phyloP scores from a whole-genome alignment of 2,888 invertebrate genomes.

The Tenthredo distinguenda region DNA sequence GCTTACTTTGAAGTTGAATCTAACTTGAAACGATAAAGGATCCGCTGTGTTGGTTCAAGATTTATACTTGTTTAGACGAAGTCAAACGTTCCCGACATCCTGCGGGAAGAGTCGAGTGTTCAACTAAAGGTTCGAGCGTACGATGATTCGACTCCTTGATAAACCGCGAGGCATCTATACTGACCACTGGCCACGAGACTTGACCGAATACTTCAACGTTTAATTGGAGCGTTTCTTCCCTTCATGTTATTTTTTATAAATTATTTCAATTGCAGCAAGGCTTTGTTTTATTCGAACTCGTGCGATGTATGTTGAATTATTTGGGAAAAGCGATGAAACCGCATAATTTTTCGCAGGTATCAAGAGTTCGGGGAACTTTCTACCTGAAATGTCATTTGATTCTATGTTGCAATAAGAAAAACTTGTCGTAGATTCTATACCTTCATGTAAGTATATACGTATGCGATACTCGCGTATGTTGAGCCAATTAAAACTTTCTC shows the following conservation, averaged over 20 bases:
- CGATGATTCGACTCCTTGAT: not conserved
- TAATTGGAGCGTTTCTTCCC: not conserved
- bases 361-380: not conserved
- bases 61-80: slow-evolving; percentile 38
- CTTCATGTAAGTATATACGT: not conserved
- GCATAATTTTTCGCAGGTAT: not conserved
- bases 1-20: slow-evolving; percentile 40
- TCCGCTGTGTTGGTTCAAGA: slow-evolving; percentile 28
- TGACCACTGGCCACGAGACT: not conserved
- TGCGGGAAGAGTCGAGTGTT: not conserved
- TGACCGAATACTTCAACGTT: not conserved
- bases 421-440: not conserved
- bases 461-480: not conserved
- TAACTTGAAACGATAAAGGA: slow-evolving; percentile 44
- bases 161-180: not conserved
- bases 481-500: slow-evolving; percentile 39
- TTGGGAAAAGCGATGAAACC: not conserved
- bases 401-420: not conserved
- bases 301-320: not conserved
- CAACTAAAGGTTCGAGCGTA: not conserved
- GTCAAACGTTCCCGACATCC: not conserved
- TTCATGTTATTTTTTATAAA: not conserved
- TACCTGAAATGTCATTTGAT: not conserved
- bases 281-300: not conserved
- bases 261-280: not conserved